These are phyloP conservation scores for Folsomia manolachei DNA, from an alignment of 2,888 invertebrate species.

Conservation along the genomic window DNA sequence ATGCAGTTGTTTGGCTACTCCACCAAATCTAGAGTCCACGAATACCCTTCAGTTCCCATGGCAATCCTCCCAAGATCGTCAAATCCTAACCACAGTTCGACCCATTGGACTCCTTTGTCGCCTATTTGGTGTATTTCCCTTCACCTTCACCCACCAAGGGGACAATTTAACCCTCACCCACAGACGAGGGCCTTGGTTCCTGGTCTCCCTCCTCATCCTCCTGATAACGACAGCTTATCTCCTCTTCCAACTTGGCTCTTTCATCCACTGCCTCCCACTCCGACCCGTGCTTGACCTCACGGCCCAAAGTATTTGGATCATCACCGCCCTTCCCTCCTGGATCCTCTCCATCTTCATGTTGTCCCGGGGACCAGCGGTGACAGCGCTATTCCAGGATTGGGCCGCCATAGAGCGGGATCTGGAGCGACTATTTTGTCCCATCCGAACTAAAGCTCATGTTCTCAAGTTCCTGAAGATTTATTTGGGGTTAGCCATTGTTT, in stretches of 20 bases:
- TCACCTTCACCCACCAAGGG: not conserved
- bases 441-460: not conserved
- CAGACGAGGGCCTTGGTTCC: not conserved
- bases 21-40: too few relatives aligned
- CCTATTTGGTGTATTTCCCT: not conserved
- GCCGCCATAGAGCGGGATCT: conserved; percentile 15
- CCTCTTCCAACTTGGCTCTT: conserved; percentile 6
- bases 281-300: not conserved
- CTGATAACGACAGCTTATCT: conserved; percentile 9
- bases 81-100: not conserved
- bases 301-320: conserved; percentile 18
- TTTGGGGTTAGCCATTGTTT: not conserved
- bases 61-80: too few relatives aligned
- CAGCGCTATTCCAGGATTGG: conserved; percentile 18
- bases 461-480: not conserved
- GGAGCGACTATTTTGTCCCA: conserved; percentile 13
- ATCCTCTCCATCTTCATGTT: conserved; percentile 10
- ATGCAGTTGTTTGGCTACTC: too few relatives aligned
- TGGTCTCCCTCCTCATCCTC: not conserved
- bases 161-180: not conserved
- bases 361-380: not conserved
- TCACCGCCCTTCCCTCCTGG: conserved; percentile 9
- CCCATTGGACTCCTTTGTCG: not conserved
- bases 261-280: not conserved
- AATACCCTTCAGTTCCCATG: too few relatives aligned